These are phyloP conservation scores for Morelia viridis DNA, from an alignment of 2,797 vertebrate species.

Conservation along the genomic window DNA sequence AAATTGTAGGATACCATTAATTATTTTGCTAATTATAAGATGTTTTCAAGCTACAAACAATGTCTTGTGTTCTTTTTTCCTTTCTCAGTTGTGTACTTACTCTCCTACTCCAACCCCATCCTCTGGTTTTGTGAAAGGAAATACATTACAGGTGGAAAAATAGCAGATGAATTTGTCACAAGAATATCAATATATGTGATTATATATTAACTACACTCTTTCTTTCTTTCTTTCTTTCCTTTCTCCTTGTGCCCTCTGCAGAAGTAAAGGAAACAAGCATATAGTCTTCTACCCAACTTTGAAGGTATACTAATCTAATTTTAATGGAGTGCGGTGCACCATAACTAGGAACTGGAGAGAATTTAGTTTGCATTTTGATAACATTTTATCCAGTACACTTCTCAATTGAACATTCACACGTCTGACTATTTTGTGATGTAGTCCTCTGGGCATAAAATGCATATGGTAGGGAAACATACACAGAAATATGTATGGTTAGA, in stretches of 20 bases:
- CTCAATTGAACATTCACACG: no score
- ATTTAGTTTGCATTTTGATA: neutral
- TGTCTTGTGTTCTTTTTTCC: fast-evolving
- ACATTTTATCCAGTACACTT: neutral
- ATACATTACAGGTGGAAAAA: neutral
- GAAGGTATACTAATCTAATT: slow-evolving; percentile 77
- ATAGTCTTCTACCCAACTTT: slow-evolving; percentile 91
- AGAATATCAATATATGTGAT: neutral
- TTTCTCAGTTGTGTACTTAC: neutral
- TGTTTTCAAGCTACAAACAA: neutral
- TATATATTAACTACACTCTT: neutral
- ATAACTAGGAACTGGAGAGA: neutral
- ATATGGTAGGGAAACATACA: neutral
- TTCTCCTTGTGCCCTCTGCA: slow-evolving; percentile 66
- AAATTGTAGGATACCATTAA: neutral
- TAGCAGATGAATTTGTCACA: neutral
- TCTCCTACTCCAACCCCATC: neutral
- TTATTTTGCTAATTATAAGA: neutral
- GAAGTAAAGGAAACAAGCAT: slow-evolving; percentile 85
- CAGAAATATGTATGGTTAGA: neutral
- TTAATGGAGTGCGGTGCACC: neutral
- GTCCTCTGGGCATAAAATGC: slow-evolving; percentile 13
- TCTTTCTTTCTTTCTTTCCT: neutral
- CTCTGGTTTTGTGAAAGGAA: slow-evolving; percentile 16
- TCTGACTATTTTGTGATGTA: neutral